Evolutionary conservation across 2,888 invertebrate genomes (phyloP).

Genomic region (Ennomos fuscantarius): DNA sequence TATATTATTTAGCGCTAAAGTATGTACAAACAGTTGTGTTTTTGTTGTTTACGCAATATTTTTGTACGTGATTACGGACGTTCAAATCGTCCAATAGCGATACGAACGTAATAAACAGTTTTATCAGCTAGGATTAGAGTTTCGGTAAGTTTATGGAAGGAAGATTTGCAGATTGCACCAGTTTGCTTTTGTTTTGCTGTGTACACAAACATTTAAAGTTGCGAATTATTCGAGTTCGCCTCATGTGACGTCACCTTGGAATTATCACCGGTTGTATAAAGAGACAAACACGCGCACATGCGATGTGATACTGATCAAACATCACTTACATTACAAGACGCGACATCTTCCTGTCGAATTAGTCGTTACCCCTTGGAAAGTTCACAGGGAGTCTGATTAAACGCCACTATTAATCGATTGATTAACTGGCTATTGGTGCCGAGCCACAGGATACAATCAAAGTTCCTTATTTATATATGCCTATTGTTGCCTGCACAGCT

Average conservation of each 20-base stretch:
- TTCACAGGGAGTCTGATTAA: conserved; percentile 3
- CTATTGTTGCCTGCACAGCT: conserved; percentile 3
- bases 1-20: conserved; percentile 28
- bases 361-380: conserved; percentile 3
- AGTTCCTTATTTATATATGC: background rate
- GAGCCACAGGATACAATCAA: background rate
- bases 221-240: conserved; percentile 53
- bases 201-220: conserved; percentile 60
- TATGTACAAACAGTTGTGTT: conserved; percentile 27
- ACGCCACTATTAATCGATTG: conserved; percentile 9
- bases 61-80: conserved; percentile 23
- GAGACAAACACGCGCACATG: conserved; percentile 71
- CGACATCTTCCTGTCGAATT: conserved; percentile 19
- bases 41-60: conserved; percentile 31
- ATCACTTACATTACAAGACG: conserved; percentile 34
- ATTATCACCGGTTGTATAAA: conserved; percentile 78
- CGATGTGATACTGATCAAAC: conserved; percentile 55
- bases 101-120: conserved; percentile 15
- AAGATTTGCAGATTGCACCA: conserved; percentile 47
- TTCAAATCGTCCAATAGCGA: conserved; percentile 6
- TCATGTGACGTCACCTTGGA: conserved; percentile 65
- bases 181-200: conserved; percentile 53
- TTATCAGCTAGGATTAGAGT: conserved; percentile 13
- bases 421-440: background rate
- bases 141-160: conserved; percentile 11